Evolutionary conservation across 2,888 invertebrate genomes (phyloP).

Genomic region (Panorpa germanica): DNA sequence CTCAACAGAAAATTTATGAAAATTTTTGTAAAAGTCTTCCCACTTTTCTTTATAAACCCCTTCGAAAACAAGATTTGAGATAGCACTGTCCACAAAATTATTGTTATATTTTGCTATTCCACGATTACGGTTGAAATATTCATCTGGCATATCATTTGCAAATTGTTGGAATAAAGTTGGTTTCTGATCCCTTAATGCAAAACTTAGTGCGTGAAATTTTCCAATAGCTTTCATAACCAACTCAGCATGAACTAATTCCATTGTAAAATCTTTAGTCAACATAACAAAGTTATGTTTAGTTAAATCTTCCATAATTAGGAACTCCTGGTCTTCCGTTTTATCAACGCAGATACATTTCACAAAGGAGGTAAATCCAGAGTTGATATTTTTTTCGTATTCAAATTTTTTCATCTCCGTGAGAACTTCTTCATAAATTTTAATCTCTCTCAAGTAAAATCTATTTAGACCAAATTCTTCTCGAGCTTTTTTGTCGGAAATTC

Average conservation of each 20-base stretch:
- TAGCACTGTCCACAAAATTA: slow-evolving; percentile 7
- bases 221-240: slow-evolving; percentile 8
- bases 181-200: slow-evolving; percentile 10
- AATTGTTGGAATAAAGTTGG: slow-evolving; percentile 9
- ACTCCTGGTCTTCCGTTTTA: too few relatives aligned
- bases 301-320: slow-evolving; percentile 12
- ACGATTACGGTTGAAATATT: too few relatives aligned
- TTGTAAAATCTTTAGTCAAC: slow-evolving; percentile 8
- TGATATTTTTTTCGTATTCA: slow-evolving; percentile 9
- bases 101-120: too few relatives aligned
- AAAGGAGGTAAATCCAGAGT: slow-evolving; percentile 6
- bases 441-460: slow-evolving; percentile 10
- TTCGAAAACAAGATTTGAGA: slow-evolving; percentile 5
- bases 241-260: slow-evolving; percentile 9
- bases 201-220: slow-evolving; percentile 10
- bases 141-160: too few relatives aligned
- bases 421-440: slow-evolving; percentile 9
- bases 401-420: slow-evolving; percentile 10
- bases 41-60: slow-evolving; percentile 9
- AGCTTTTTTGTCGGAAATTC: too few relatives aligned
- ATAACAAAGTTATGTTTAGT: slow-evolving; percentile 7
- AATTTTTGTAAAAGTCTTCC: slow-evolving; percentile 1
- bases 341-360: too few relatives aligned
- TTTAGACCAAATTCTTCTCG: slow-evolving; percentile 9
- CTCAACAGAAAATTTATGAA: neutral